These are phyloP conservation scores for Spongilla lacustris DNA, from an alignment of 37 sponge, comb jelly and placozoan species.

Conservation along the genomic window DNA sequence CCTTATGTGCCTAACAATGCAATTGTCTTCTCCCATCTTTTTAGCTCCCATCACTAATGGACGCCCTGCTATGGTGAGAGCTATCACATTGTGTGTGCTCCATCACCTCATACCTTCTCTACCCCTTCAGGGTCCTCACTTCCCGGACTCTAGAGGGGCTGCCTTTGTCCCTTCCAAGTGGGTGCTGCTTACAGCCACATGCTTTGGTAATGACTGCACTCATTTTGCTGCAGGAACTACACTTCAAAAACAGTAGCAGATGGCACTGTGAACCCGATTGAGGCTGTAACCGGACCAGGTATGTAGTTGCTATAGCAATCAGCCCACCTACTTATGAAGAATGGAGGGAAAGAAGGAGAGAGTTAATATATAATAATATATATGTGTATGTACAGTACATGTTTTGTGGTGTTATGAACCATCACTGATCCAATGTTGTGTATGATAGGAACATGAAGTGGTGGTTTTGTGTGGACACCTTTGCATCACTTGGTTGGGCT, in stretches of 20 bases:
- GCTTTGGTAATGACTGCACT: neutral
- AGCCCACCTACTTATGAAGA: too few species aligned
- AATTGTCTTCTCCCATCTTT: too few species aligned
- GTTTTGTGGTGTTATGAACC: too few species aligned
- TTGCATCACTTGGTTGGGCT: neutral
- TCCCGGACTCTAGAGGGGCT: neutral
- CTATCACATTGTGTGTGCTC: neutral
- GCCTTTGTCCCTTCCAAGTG: constrained; percentile 2
- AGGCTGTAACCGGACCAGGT: neutral
- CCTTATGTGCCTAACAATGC: too few species aligned
- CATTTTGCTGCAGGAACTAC: neutral
- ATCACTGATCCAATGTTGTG: too few species aligned
- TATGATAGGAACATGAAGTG: too few species aligned
- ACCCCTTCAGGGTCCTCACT: neutral
- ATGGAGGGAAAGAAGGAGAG: too few species aligned
- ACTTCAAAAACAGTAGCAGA: neutral
- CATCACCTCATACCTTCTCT: neutral
- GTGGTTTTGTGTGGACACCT: too few species aligned
- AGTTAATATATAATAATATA: too few species aligned
- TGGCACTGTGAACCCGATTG: neutral
- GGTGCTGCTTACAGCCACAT: neutral
- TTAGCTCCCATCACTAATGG: constrained; percentile 36
- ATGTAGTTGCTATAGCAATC: too few species aligned
- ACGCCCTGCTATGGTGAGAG: constrained; percentile 34
- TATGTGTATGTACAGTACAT: too few species aligned